A percentile compares a stretch with the other conserved stretches of the same genome.
Evolutionary conservation across 2,888 invertebrate species (phyloP).

Genomic region (Caenorhabditis imperialis): DNA sequence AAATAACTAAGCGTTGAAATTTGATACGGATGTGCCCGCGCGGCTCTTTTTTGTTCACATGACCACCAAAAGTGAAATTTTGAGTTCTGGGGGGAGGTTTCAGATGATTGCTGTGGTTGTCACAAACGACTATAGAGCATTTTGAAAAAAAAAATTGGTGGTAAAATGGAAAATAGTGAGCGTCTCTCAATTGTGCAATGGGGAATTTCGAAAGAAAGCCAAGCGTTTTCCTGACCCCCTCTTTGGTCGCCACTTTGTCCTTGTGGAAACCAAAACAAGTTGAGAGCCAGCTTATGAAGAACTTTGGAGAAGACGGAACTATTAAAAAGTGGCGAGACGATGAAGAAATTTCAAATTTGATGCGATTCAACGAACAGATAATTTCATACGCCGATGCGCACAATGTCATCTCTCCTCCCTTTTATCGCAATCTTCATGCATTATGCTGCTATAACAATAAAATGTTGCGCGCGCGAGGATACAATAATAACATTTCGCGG

Average conservation of each 20-base stretch:
- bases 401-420: no score
- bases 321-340: background rate
- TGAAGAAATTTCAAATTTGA: constrained; percentile 13
- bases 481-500: no score
- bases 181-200: constrained; percentile 43
- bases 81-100: background rate
- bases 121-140: constrained; percentile 10
- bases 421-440: no score
- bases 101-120: constrained; percentile 1
- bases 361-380: constrained; percentile 18
- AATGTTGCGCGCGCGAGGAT: constrained; percentile 18
- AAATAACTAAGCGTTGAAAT: constrained; percentile 19
- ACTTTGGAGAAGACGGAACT: background rate
- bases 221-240: constrained; percentile 8
- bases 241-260: constrained; percentile 9
- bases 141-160: constrained; percentile 21
- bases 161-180: no score
- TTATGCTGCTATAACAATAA: no score
- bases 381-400: constrained; percentile 27
- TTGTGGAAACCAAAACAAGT: constrained; percentile 5
- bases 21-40: constrained; percentile 14
- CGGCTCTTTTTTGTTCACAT: background rate
- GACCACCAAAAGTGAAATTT: background rate
- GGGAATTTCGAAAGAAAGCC: constrained; percentile 33
- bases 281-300: constrained; percentile 1